These are phyloP conservation scores for Channa striata DNA, from an alignment of 2,797 vertebrate species.

Conservation along the genomic window DNA sequence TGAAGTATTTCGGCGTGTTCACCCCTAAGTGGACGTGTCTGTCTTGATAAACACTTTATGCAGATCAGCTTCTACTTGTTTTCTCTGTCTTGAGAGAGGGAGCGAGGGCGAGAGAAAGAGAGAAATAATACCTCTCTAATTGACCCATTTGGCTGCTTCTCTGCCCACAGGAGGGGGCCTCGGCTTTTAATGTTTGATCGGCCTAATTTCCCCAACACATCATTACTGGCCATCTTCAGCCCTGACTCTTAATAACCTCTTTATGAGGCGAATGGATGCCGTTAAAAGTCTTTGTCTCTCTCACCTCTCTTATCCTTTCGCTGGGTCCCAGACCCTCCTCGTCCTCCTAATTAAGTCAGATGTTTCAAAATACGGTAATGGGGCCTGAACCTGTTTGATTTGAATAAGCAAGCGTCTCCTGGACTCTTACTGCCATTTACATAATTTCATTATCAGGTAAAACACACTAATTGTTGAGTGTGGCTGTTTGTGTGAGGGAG, in stretches of 20 bases:
- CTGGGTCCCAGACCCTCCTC: slow-evolving; percentile 92
- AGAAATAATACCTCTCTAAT: slow-evolving; percentile 99
- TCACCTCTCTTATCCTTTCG: slow-evolving; percentile 83
- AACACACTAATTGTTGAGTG: slow-evolving; percentile 96
- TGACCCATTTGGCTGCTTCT: slow-evolving; percentile 99
- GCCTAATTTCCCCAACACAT: slow-evolving; percentile 99
- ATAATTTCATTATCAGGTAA: slow-evolving; percentile 99
- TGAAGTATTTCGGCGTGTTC: slow-evolving; percentile 87
- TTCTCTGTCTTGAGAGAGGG: slow-evolving; percentile 85
- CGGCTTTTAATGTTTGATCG: slow-evolving; percentile 99
- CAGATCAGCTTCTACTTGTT: slow-evolving; percentile 89
- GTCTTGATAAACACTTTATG: slow-evolving; percentile 91
- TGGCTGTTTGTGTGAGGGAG: slow-evolving; percentile 84
- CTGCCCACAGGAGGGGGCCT: slow-evolving; percentile 97
- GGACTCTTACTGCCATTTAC: slow-evolving; percentile 87
- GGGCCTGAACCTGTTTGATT: slow-evolving; percentile 88
- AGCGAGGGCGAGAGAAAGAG: slow-evolving; percentile 68
- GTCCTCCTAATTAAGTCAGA: slow-evolving; percentile 99
- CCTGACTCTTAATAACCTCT: slow-evolving; percentile 99
- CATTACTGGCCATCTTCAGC: slow-evolving; percentile 95
- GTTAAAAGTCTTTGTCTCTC: slow-evolving; percentile 92
- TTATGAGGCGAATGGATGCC: slow-evolving; percentile 95
- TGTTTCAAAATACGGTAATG: slow-evolving; percentile 99
- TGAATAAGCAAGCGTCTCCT: slow-evolving; percentile 88
- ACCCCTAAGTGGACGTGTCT: slow-evolving; percentile 89